A percentile compares a stretch with the other conserved stretches of the same genome.
Conservation (phyloP, 2,888 invertebrate species). For the Timema cristinae region DNA sequence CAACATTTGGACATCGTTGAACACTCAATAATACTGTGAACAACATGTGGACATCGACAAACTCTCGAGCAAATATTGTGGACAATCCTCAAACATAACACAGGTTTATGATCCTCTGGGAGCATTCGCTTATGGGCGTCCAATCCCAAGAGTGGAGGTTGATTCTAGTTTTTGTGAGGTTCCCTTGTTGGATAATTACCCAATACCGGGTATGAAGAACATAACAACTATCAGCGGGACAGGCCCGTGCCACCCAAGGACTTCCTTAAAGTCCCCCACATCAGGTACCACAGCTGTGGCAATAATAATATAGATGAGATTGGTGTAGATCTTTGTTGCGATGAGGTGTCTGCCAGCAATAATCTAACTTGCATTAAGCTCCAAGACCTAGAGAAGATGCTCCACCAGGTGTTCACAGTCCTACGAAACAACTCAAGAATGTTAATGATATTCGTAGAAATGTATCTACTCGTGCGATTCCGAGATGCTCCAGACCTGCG, state of each 20-base stretch:
- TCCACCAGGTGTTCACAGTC: too few species aligned
- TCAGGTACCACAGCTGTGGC: neutral
- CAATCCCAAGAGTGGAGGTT: conserved; percentile 6
- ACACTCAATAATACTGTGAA: too few species aligned
- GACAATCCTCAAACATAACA: too few species aligned
- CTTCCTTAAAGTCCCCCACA: conserved; percentile 4
- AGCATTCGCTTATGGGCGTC: neutral
- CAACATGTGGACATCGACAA: too few species aligned
- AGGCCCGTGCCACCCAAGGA: neutral
- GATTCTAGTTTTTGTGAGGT: conserved; percentile 8
- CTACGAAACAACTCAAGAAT: too few species aligned
- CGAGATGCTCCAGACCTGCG: too few species aligned
- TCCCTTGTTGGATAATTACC: neutral
- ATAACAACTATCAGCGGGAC: neutral
- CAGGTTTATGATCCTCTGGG: too few species aligned
- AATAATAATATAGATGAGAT: conserved; percentile 16
- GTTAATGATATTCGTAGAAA: too few species aligned
- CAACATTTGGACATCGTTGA: too few species aligned
- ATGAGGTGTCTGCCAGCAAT: neutral
- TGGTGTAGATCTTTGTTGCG: conserved; percentile 9
- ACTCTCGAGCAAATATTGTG: too few species aligned
- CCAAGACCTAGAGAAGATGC: neutral
- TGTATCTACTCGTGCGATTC: too few species aligned
- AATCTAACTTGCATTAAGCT: neutral
- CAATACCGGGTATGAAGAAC: neutral